Evolutionary conservation across 2,888 invertebrate species (phyloP).

Genomic region (Acleris laterana): DNA sequence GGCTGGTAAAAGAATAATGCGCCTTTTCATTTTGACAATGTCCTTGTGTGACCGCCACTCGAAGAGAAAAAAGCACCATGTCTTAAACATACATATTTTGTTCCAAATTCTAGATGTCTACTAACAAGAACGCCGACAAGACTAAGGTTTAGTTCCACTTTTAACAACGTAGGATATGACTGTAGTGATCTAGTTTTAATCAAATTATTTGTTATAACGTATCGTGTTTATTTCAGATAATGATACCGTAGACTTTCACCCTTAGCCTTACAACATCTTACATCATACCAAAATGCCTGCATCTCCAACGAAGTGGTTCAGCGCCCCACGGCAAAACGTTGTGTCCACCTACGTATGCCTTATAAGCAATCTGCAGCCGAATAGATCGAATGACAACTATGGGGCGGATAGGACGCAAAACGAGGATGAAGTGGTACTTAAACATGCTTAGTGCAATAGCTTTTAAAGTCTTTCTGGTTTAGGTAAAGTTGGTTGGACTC

Average conservation of each 20-base stretch:
- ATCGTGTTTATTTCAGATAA: slow-evolving; percentile 6
- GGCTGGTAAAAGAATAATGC: neutral
- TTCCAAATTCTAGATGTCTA: neutral
- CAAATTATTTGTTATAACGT: neutral
- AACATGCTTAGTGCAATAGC: too few relatives aligned
- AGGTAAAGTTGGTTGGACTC: too few relatives aligned
- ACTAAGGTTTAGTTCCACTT: neutral
- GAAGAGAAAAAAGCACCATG: too few relatives aligned
- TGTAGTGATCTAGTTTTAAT: too few relatives aligned
- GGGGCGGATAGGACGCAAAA: neutral
- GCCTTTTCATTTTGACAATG: neutral
- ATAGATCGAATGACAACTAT: slow-evolving; percentile 38
- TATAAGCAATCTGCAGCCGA: slow-evolving; percentile 59
- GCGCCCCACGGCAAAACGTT: slow-evolving; percentile 68
- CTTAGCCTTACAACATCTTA: neutral
- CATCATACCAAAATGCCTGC: slow-evolving; percentile 26
- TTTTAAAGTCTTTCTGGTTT: too few relatives aligned
- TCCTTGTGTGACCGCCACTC: neutral
- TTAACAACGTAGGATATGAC: neutral
- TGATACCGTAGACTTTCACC: slow-evolving; percentile 3
- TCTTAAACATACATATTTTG: neutral
- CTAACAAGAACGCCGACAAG: neutral
- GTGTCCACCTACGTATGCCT: slow-evolving; percentile 68
- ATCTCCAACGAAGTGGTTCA: slow-evolving; percentile 54
- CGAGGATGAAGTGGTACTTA: too few relatives aligned